phyloP scores from a whole-genome alignment of 2,888 invertebrate genomes.

The Ligdia adustata region DNA sequence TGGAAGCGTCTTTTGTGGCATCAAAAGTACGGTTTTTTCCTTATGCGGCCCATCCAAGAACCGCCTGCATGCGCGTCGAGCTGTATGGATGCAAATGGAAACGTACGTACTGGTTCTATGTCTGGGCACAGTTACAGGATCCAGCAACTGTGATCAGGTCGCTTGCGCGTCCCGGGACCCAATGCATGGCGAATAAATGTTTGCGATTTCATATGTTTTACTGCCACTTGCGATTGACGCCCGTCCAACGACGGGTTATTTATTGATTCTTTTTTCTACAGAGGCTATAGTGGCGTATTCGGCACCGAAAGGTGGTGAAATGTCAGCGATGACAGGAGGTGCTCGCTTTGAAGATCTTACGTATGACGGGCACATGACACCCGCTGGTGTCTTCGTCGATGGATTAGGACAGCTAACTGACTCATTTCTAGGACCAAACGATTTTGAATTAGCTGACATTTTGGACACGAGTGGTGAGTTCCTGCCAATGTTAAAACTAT shows the following conservation, averaged over 20 bases:
- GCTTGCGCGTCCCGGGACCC: conserved; percentile 65
- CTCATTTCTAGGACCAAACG: conserved; percentile 87
- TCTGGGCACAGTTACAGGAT: conserved; percentile 14
- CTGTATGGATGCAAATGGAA: conserved; percentile 91
- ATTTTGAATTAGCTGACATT: conserved; percentile 85
- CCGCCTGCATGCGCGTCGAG: conserved; percentile 96
- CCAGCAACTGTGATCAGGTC: conserved; percentile 8
- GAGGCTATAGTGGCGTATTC: conserved; percentile 87
- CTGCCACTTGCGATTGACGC: conserved; percentile 39
- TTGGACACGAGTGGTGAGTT: conserved; percentile 83
- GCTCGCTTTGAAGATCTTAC: conserved; percentile 90
- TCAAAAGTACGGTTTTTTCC: conserved; percentile 94
- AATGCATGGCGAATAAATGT: conserved; percentile 48
- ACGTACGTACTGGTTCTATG: conserved; percentile 72
- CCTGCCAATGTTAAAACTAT: neutral
- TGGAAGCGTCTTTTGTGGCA: conserved; percentile 94
- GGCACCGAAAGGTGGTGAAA: conserved; percentile 86
- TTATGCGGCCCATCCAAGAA: conserved; percentile 92
- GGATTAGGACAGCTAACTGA: conserved; percentile 94
- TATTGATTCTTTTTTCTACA: conserved; percentile 60
- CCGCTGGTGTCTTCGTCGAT: conserved; percentile 81
- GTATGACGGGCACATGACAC: conserved; percentile 88
- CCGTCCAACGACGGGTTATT: conserved; percentile 52
- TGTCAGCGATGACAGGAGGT: conserved; percentile 86
- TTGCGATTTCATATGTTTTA: conserved; percentile 17